Evolutionary conservation across 2,797 vertebrate species (phyloP), one percentile per base, ranked within the genome.

Genomic region (Synaphobranchus kaupii): DNA sequence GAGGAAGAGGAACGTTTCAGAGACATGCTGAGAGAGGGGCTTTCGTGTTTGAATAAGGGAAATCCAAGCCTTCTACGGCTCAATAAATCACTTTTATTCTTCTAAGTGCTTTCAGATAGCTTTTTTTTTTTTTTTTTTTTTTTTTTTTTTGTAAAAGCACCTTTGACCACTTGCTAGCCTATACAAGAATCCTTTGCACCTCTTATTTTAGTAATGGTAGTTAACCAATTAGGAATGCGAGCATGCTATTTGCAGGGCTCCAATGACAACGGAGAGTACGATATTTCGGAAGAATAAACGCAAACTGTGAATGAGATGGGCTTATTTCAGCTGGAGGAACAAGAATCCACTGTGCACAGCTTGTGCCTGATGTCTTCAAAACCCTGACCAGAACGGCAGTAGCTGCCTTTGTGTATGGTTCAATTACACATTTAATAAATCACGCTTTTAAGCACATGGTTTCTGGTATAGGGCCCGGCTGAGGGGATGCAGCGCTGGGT

Each of bases 31-130:
- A 89, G 89, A 88, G 89, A 90, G 85, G 66, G 92, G 89, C 85
- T 88, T 92, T 92, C 82, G 89, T 87, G 81, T 90, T 93, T 92
- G 91, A 93, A 86, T 88, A 93, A 89, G 86, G 91, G 91, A 94
- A 92, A 58, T 13, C 85, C 44, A 85, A 89, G 88, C 50, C 12
- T n/a, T 87, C 85, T 56, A 68, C 44, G 88, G 86, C 87, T 89
- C 84, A 91, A 90, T 86, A 93, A 90, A 90, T 92, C 86, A 91
- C 88, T 90, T 92, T 91, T 92, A 92, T 88, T 92, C 85, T 91
- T 89, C 39, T 47, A 87, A 84, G 89, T 92, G 91, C 89, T 89
- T 92, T 91, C 87, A 93, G 90, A 92, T 89, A 68, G 39, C 66
- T 22, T 48, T 54, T 52, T 85, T 12, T 39, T 50, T 44, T 85